Conservation (phyloP, 2,888 invertebrate genomes). For the Macaria notata region DNA sequence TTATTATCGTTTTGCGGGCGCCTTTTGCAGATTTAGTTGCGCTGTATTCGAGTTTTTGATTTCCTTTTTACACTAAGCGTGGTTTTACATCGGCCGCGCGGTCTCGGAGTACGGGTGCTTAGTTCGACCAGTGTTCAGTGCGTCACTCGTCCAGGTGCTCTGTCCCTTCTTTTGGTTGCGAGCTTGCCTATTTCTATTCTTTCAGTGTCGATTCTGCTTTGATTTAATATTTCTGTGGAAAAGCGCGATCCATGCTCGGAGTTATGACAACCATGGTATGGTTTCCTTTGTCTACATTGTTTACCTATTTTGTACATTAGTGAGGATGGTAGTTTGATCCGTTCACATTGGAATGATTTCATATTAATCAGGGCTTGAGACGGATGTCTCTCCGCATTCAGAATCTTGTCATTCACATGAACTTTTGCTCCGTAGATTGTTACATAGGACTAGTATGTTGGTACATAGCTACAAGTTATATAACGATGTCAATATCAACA, state of each 20-base stretch:
- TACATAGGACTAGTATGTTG: conserved; percentile 20
- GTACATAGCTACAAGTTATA: conserved; percentile 14
- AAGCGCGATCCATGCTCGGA: conserved; percentile 82
- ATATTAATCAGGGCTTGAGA: conserved; percentile 34
- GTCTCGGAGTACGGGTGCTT: conserved; percentile 65
- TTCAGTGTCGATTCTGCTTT: conserved; percentile 56
- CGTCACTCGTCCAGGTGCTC: conserved; percentile 68
- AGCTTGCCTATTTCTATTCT: conserved; percentile 61
- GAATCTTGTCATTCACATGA: conserved; percentile 22
- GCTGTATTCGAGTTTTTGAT: conserved; percentile 52
- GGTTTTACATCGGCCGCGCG: conserved; percentile 48
- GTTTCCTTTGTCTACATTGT: conserved; percentile 80
- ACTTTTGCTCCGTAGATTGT: conserved; percentile 23
- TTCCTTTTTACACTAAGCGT: conserved; percentile 50
- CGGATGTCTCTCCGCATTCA: conserved; percentile 17
- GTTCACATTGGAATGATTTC: conserved; percentile 46
- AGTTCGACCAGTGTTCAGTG: conserved; percentile 75
- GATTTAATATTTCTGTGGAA: conserved; percentile 68
- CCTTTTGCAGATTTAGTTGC: conserved; percentile 69
- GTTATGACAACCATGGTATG: conserved; percentile 83
- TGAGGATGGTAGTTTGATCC: conserved; percentile 60
- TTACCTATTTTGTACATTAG: conserved; percentile 63
- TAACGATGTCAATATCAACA: neutral
- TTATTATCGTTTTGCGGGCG: conserved; percentile 68
- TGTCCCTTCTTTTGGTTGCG: conserved; percentile 68